These are phyloP conservation scores for Hydra vulgaris DNA, from an alignment of 30 jellyfish, hydroid and myxozoan genomes.

Conservation along the genomic window DNA sequence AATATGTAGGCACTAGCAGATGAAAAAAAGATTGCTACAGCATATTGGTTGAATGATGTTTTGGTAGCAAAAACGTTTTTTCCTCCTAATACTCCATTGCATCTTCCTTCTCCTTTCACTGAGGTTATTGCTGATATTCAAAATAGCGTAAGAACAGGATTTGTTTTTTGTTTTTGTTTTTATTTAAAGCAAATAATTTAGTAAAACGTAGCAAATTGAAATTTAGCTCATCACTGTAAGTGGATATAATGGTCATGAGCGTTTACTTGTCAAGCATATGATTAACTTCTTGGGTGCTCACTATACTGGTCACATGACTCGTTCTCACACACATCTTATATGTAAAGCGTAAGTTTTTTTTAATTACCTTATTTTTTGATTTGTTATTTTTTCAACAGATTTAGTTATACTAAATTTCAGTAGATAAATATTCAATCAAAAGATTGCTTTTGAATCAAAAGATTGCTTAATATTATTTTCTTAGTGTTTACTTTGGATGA, in stretches of 20 bases:
- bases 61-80: conserved; percentile 42
- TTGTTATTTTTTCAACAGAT: too few species aligned
- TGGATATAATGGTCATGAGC: conserved; percentile 64
- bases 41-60: conserved; percentile 88
- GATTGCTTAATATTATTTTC: too few species aligned
- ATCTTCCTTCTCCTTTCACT: conserved; percentile 74
- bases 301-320: conserved; percentile 79
- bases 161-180: neutral
- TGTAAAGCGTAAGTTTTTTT: conserved; percentile 50
- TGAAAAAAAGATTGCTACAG: conserved; percentile 80
- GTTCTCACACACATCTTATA: conserved; percentile 65
- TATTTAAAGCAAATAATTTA: neutral
- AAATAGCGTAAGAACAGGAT: conserved; percentile 36
- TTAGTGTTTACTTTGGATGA: too few species aligned
- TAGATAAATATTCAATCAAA: too few species aligned
- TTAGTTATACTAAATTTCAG: too few species aligned
- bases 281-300: conserved; percentile 81
- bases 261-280: conserved; percentile 66
- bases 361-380: too few species aligned
- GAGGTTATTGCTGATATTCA: conserved; percentile 53
- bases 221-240: conserved; percentile 74
- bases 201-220: too few species aligned
- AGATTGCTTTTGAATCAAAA: too few species aligned
- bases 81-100: conserved; percentile 58
- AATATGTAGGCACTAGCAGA: conserved; percentile 20